phyloP scores from a whole-genome alignment of 2,113 vertebrate genomes.

The Thalassarche chlororhynchos region DNA sequence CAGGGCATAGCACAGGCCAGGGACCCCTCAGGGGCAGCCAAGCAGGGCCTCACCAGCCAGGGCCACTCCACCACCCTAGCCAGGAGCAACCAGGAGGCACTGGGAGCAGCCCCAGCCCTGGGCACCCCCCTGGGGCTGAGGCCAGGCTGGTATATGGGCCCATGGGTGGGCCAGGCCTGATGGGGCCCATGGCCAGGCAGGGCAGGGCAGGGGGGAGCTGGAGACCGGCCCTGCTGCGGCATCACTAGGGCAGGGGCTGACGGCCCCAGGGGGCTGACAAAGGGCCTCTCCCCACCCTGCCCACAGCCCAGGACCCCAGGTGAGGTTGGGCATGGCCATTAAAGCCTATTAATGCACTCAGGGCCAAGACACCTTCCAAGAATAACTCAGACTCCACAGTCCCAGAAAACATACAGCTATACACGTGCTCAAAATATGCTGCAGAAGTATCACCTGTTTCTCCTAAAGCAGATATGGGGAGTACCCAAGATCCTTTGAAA shows the following conservation, averaged over 20 bases:
- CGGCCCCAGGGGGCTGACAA: neutral
- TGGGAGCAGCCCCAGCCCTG: neutral
- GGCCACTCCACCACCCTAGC: neutral
- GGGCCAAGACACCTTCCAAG: neutral
- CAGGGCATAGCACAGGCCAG: neutral
- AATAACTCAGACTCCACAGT: neutral
- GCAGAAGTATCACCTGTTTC: neutral
- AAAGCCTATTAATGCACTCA: neutral
- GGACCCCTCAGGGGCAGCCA: rapidly evolving
- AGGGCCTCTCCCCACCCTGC: too few species aligned
- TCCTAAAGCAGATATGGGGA: neutral
- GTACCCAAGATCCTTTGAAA: neutral
- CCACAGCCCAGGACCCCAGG: too few species aligned
- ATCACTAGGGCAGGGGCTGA: neutral
- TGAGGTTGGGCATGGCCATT: neutral
- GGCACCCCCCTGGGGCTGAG: neutral
- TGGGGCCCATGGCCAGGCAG: neutral
- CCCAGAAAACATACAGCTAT: neutral
- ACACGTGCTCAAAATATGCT: neutral
- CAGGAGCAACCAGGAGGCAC: neutral
- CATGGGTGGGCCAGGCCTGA: rapidly evolving
- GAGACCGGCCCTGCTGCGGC: rapidly evolving
- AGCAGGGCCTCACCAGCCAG: neutral
- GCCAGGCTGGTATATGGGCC: neutral
- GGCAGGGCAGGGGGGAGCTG: neutral